Conservation (phyloP, 1,140 invertebrate species). For the Microplitis mediator region DNA sequence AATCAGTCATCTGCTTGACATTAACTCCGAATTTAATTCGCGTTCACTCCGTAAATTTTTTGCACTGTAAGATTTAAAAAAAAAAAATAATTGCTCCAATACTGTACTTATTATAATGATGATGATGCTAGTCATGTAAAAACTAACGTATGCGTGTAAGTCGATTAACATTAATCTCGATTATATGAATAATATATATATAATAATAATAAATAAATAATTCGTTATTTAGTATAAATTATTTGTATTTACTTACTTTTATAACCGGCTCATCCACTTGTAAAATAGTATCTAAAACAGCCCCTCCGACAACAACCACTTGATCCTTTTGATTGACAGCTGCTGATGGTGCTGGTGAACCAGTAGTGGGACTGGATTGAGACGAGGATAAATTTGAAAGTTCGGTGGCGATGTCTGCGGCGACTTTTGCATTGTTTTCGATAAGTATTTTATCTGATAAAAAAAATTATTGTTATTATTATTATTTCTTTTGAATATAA, state of each 20-base stretch:
- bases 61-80: no score
- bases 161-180: slow-evolving; percentile 45
- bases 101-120: no score
- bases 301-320: slow-evolving; percentile 79
- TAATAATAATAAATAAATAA: slow-evolving; percentile 53
- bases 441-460: slow-evolving; percentile 83
- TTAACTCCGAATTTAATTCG: no score
- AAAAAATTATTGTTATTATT: slow-evolving; percentile 27
- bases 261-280: slow-evolving; percentile 68
- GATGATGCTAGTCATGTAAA: no score
- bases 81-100: no score
- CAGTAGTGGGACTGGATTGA: no score
- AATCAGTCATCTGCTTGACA: no score
- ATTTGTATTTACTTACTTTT: slow-evolving; percentile 67
- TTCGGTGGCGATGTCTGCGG: slow-evolving; percentile 78
- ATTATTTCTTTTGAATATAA: slow-evolving; percentile 43
- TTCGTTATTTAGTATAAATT: slow-evolving; percentile 58
- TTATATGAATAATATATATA: slow-evolving; percentile 48
- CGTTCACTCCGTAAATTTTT: no score
- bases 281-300: slow-evolving; percentile 77
- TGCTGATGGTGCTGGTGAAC: neutral
- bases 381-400: slow-evolving; percentile 24
- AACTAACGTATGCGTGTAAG: slow-evolving; percentile 50
- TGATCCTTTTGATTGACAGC: neutral
- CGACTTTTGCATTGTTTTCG: slow-evolving; percentile 89